Evolutionary conservation across 2,888 invertebrate species (phyloP), one percentile per base, ranked within the genome.

Genomic region (Capitulum mitella): DNA sequence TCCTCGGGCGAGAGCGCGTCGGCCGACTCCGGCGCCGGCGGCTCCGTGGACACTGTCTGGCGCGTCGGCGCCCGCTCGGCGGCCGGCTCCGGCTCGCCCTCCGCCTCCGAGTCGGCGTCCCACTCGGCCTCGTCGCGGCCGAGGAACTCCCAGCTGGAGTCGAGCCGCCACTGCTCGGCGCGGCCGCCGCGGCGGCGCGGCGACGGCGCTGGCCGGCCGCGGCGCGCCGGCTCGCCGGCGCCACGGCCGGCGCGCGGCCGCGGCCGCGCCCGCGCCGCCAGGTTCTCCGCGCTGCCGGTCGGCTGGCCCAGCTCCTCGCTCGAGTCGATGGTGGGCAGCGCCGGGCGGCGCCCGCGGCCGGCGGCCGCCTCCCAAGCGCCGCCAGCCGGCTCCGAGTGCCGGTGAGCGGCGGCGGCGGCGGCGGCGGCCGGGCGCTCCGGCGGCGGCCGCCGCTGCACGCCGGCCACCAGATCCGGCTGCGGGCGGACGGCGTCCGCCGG

Each of bases 111-210:
- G 51, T 81, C 78, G 40, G 79, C 79, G 43, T 76, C 80, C 26
- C 78, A 80, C 54, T 79, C 80, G 32, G 81, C 78, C 58, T 74
- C 64, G 80, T 92, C 91, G 86, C 93, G 92, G 85, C 92, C 91
- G 86, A 93, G 92, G 85, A 94, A 95, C 86, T 94, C 93, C 94
- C 94, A 94, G 86, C 94, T 93, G 83, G 93, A 93, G 86, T 94
- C 94, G 80, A 95, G 90, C 82, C 93, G 91, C 94, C 94, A 94
- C 80, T 70, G 70, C 70, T 70, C 37, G 26, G 70, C 26, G 29
- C 40, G 37, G 29, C n/a, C 29, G 58, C n/a, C 5, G 58, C 58
- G 58, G n/a, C 58, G 58, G n/a, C 58, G n/a, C 58, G 58, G n/a
- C 58, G n/a, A 29, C 58, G 48, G 46, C 34, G 40, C 61, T 26